Base-by-base conservation (phyloP, 2,113 vertebrate genomes). In the Rhinolophus sinicus region DNA sequence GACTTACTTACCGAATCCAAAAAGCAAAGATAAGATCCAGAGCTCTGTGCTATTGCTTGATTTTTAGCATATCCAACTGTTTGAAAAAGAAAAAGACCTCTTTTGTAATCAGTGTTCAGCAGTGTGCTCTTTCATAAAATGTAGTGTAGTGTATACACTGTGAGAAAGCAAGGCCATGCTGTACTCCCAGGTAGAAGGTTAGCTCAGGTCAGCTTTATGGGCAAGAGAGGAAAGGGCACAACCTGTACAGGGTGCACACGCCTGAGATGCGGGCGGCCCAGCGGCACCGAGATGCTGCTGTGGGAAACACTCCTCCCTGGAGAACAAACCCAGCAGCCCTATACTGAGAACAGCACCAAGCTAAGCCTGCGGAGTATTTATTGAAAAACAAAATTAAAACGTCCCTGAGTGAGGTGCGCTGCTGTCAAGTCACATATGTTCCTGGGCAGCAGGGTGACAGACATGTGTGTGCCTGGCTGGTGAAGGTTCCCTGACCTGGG, bases 31-130 rank as follows among this genome's bases (percentile, higher is more conserved):
- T 99, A 99, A 52, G 95, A 69, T 83, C 99, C 99, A 8, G 98
- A 98, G 97, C 99, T 99, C 98, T 99, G 99, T 78, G 96, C 93
- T 62, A 99, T 86, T 5, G 99, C 99, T 98, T 98, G 98, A 97
- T 99, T 99, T 98, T 99, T 99, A 93, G 99, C 99, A 98, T 99
- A 99, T 97, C 99, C 99, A 92, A 99, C 99, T 99, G 98, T 98
- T 98, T 98, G 97, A 82, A 97, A 98, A 77, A 97, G 56, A 52
- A 77, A 60, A 54, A 95, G 65, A 96, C 87, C 7, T 90, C 47
- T 72, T 33, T 83, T 54, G 73, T 30, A 65, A 76, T 82, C 28
- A 26, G 6, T 26, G 38, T 82, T 76, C 19, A 16, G 18, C 0
- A 8, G 60, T 24, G 26, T 22, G 64, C 54, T 33, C 33, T 22